These are phyloP conservation scores for Eubasilissa splendida DNA, from an alignment of 2,888 invertebrate genomes.

Conservation along the genomic window DNA sequence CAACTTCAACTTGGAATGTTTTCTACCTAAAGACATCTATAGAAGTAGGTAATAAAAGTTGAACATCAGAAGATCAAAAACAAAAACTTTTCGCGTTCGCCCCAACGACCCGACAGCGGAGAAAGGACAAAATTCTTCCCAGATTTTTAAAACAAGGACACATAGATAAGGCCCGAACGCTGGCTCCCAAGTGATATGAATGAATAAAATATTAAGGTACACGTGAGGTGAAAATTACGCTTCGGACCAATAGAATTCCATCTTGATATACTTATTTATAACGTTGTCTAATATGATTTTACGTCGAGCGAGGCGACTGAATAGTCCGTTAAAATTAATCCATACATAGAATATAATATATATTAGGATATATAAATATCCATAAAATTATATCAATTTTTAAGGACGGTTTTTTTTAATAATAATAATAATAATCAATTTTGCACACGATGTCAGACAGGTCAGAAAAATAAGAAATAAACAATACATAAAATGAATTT, in stretches of 20 bases:
- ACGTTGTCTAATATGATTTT: constrained; percentile 50
- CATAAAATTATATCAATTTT: too few species aligned
- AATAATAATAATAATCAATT: too few species aligned
- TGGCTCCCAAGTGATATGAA: constrained; percentile 14
- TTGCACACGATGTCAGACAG: too few species aligned
- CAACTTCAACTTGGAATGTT: constrained; percentile 15
- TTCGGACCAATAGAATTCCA: constrained; percentile 34
- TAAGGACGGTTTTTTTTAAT: too few species aligned
- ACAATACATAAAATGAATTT: too few species aligned
- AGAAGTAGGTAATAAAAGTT: constrained; percentile 21
- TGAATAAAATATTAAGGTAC: constrained; percentile 49
- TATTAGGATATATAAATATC: too few species aligned
- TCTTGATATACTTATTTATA: neutral
- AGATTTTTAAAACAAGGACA: constrained; percentile 33
- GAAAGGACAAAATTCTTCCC: neutral
- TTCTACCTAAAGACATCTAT: constrained; percentile 12
- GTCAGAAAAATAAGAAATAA: too few species aligned
- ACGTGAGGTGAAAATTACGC: constrained; percentile 34
- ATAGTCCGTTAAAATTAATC: too few species aligned
- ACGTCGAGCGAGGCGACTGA: neutral
- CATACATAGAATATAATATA: too few species aligned
- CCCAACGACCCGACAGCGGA: neutral
- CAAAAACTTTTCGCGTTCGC: constrained; percentile 1
- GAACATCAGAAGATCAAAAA: constrained; percentile 23
- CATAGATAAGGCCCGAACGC: neutral